A percentile compares a stretch with the other conserved stretches of the same genome.
Conservation (phyloP, 2,888 invertebrate genomes). For the Hypselothyrea guttata region DNA sequence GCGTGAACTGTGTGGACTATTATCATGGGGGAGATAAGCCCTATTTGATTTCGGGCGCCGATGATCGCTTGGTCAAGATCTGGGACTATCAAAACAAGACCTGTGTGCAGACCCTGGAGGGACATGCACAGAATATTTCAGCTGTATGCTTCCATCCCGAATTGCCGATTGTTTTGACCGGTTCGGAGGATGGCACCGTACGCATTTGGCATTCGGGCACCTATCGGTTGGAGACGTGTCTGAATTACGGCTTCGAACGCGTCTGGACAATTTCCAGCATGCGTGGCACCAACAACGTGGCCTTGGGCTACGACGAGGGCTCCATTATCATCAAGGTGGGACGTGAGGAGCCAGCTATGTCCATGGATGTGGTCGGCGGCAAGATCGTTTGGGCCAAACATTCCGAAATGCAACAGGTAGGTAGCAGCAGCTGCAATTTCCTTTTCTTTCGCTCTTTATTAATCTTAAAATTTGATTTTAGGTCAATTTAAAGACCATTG, state of each 20-base stretch:
- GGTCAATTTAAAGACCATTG: slow-evolving; percentile 80
- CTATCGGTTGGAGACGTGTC: slow-evolving; percentile 96
- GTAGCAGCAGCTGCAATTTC: neutral
- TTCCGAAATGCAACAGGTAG: slow-evolving; percentile 96
- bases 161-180: slow-evolving; percentile 97
- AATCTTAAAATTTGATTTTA: slow-evolving; percentile 20
- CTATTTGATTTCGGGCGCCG: slow-evolving; percentile 98
- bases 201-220: slow-evolving; percentile 99
- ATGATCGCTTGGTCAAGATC: slow-evolving; percentile 98
- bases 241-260: slow-evolving; percentile 98
- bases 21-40: slow-evolving; percentile 99
- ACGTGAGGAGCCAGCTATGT: slow-evolving; percentile 98
- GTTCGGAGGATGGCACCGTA: slow-evolving; percentile 98
- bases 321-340: slow-evolving; percentile 85
- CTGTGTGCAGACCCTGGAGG: slow-evolving; percentile 98
- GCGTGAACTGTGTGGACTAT: slow-evolving; percentile 99
- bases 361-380: slow-evolving; percentile 99
- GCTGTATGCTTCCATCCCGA: slow-evolving; percentile 99
- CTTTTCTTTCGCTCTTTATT: too few species aligned
- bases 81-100: slow-evolving; percentile 99
- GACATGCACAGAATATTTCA: slow-evolving; percentile 98
- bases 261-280: slow-evolving; percentile 98
- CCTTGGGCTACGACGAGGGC: slow-evolving; percentile 88
- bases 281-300: slow-evolving; percentile 97
- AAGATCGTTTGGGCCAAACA: slow-evolving; percentile 99